Evolutionary conservation across 2,797 vertebrate genomes (phyloP).

Genomic region (Halcyon badia): DNA sequence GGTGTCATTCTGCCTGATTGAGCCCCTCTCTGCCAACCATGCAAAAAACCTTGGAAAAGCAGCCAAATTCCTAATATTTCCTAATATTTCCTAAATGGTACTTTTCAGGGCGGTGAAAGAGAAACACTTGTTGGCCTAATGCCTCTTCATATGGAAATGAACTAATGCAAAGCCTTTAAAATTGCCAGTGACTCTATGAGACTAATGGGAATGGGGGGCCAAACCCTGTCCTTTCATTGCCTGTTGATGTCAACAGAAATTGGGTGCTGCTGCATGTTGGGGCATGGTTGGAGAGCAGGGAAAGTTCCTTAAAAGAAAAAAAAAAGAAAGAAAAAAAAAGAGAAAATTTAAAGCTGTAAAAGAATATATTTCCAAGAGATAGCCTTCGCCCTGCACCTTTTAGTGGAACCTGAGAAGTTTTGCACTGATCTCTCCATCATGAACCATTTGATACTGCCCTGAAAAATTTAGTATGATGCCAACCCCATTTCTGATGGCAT

Average conservation of each 20-base stretch:
- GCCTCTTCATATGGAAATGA: constrained; percentile 33
- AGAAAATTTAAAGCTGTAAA: not conserved
- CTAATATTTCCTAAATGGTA: constrained; percentile 12
- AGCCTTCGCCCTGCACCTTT: not conserved
- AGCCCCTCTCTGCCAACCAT: not conserved
- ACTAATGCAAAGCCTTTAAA: constrained; percentile 10
- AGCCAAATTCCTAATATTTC: not conserved
- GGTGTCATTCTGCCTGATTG: not conserved
- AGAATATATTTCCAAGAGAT: fast-evolving
- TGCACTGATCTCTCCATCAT: not conserved
- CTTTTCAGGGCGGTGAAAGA: not conserved
- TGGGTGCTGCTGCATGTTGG: not conserved
- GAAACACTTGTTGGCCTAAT: not conserved
- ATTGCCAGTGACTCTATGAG: not conserved
- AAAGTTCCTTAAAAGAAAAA: not conserved
- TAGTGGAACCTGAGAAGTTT: not conserved
- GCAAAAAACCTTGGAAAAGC: not conserved
- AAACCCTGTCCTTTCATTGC: not conserved
- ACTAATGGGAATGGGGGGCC: not conserved
- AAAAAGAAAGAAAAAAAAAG: not conserved
- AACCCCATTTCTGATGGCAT: not conserved
- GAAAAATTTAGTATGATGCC: not conserved
- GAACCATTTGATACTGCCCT: not conserved
- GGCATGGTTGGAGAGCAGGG: not conserved
- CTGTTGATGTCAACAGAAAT: not conserved